These are phyloP conservation scores for Euphydryas editha DNA, from an alignment of 2,888 invertebrate genomes.

Conservation along the genomic window DNA sequence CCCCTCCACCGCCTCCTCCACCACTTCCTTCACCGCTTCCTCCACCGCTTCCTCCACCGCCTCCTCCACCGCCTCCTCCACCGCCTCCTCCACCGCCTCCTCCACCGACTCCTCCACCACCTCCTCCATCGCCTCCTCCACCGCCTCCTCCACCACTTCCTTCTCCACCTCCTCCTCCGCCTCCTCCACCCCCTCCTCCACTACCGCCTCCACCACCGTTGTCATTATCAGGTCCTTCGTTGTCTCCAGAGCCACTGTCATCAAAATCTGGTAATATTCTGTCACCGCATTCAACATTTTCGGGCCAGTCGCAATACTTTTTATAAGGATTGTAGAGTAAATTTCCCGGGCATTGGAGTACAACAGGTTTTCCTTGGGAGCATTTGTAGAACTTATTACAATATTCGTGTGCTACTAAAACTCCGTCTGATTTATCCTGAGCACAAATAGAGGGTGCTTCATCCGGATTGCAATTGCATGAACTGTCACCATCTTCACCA, in stretches of 20 bases:
- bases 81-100: too few species aligned
- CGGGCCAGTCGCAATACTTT: conserved; percentile 51
- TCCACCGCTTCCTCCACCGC: too few species aligned
- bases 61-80: too few species aligned
- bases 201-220: background rate
- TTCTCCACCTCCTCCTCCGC: too few species aligned
- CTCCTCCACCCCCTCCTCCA: too few species aligned
- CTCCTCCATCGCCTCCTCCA: conserved; percentile 3
- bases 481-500: conserved; percentile 10
- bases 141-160: too few species aligned
- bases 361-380: conserved; percentile 40
- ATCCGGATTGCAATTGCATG: conserved; percentile 43
- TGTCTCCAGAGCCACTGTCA: background rate
- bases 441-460: conserved; percentile 50
- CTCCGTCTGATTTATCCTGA: conserved; percentile 45
- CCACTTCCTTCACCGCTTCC: too few species aligned
- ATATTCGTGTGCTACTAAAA: conserved; percentile 51
- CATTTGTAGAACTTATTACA: conserved; percentile 53
- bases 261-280: conserved; percentile 41
- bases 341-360: conserved; percentile 41
- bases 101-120: conserved; percentile 1
- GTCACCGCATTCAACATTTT: conserved; percentile 50
- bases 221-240: conserved; percentile 7
- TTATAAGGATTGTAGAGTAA: conserved; percentile 49
- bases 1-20: too few species aligned